Evolutionary conservation across 2,888 invertebrate species (phyloP).

Genomic region (Habroteleia sp.): DNA sequence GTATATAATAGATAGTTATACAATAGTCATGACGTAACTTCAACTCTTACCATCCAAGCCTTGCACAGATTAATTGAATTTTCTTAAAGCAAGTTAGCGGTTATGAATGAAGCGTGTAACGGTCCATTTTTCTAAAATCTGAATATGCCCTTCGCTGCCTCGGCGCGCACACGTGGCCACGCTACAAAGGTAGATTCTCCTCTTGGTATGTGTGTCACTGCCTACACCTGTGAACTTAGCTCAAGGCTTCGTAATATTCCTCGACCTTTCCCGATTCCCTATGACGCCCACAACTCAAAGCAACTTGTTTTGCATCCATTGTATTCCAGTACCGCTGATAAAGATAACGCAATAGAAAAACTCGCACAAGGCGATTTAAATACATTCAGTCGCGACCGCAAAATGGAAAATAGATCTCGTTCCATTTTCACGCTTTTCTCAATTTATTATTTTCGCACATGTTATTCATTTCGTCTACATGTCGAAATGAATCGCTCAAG

Average conservation of each 20-base stretch:
- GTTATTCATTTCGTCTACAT: too few species aligned
- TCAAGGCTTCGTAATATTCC: constrained; percentile 57
- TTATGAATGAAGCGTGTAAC: constrained; percentile 46
- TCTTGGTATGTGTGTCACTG: constrained; percentile 55
- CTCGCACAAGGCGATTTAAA: not conserved
- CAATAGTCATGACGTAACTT: too few species aligned
- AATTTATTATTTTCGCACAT: too few species aligned
- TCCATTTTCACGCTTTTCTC: constrained; percentile 1
- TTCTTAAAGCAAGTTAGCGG: constrained; percentile 5
- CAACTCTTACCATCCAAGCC: too few species aligned
- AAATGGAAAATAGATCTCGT: not conserved
- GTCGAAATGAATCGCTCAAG: too few species aligned
- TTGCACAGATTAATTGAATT: too few species aligned
- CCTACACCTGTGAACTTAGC: constrained; percentile 61
- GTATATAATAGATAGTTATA: too few species aligned
- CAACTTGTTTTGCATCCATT: constrained; percentile 25
- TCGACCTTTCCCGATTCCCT: constrained; percentile 56
- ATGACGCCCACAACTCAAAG: constrained; percentile 53
- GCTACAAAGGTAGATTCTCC: constrained; percentile 39
- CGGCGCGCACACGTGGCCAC: constrained; percentile 44
- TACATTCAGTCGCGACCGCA: not conserved
- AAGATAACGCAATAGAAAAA: constrained; percentile 21
- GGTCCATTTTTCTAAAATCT: constrained; percentile 56
- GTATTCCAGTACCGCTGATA: constrained; percentile 27
- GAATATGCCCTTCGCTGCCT: constrained; percentile 47